phyloP scores from a whole-genome alignment of 2,113 vertebrate genomes.

The Argyrosomus japonicus region DNA sequence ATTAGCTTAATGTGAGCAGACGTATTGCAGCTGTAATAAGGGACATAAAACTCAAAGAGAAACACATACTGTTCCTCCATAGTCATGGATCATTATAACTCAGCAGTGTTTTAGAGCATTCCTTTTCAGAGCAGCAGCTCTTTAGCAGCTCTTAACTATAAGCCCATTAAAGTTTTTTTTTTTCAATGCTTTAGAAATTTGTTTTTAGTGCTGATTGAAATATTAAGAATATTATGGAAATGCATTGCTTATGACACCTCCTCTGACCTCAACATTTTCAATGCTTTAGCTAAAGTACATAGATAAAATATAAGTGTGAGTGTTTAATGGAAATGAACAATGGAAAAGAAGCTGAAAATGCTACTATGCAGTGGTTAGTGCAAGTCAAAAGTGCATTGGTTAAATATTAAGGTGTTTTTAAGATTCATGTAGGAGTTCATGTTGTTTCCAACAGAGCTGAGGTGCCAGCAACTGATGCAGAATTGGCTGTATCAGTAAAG shows the following conservation, averaged over 20 bases:
- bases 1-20: slow-evolving; percentile 86
- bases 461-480: slow-evolving; percentile 27
- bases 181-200: slow-evolving; percentile 25
- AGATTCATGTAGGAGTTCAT: slow-evolving; percentile 5
- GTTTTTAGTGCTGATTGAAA: slow-evolving; percentile 31
- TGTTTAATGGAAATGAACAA: background rate
- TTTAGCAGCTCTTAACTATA: slow-evolving; percentile 51
- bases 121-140: slow-evolving; percentile 45
- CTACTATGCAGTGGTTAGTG: slow-evolving; percentile 3
- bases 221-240: slow-evolving; percentile 33
- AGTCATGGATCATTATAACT: slow-evolving; percentile 81
- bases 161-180: slow-evolving; percentile 35
- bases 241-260: slow-evolving; percentile 18
- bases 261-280: slow-evolving; percentile 16
- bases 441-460: slow-evolving; percentile 12
- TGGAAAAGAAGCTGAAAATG: background rate
- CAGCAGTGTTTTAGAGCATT: slow-evolving; percentile 63
- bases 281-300: slow-evolving; percentile 5
- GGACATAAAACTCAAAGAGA: slow-evolving; percentile 85
- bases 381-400: background rate
- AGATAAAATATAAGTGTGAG: background rate
- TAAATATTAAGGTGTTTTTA: slow-evolving; percentile 6
- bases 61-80: slow-evolving; percentile 71
- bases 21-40: slow-evolving; percentile 86
- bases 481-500: slow-evolving; percentile 16